phyloP scores from a whole-genome alignment of 2,797 vertebrate species.

The Psittacula echo region DNA sequence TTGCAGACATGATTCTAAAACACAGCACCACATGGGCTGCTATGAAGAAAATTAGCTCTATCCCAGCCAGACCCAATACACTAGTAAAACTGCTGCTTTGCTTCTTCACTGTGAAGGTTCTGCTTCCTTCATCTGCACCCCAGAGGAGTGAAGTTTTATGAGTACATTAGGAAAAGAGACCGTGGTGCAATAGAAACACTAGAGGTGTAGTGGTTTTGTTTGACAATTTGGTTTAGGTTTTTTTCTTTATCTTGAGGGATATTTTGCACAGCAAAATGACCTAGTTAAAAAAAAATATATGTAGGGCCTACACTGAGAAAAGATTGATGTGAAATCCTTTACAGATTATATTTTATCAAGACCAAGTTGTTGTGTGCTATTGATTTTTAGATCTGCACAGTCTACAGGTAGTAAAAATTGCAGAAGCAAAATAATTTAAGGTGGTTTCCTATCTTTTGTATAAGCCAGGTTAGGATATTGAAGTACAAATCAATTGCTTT shows the following conservation, averaged over 20 bases:
- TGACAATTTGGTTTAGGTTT: background rate
- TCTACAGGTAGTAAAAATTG: constrained; percentile 14
- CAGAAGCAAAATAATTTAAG: constrained; percentile 41
- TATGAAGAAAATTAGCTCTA: background rate
- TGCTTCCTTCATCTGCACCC: background rate
- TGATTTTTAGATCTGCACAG: constrained; percentile 49
- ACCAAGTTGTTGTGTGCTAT: constrained; percentile 35
- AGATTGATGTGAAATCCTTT: constrained; percentile 49
- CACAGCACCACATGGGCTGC: background rate
- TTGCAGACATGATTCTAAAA: background rate
- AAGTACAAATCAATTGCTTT: background rate
- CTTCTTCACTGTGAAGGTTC: background rate
- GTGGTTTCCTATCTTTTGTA: constrained; percentile 25
- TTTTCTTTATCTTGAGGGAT: background rate
- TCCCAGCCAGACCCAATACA: background rate
- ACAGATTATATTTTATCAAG: constrained; percentile 58
- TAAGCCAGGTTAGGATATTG: constrained; percentile 10
- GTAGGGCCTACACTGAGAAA: background rate
- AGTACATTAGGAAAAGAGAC: background rate
- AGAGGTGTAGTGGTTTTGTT: background rate
- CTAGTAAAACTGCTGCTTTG: background rate
- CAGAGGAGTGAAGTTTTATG: background rate
- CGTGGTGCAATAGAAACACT: background rate
- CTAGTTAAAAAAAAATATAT: background rate
- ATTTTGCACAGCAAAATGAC: constrained; percentile 36